These are phyloP conservation scores for Caiman crocodilus DNA, from an alignment of 2,797 vertebrate genomes.

Conservation along the genomic window DNA sequence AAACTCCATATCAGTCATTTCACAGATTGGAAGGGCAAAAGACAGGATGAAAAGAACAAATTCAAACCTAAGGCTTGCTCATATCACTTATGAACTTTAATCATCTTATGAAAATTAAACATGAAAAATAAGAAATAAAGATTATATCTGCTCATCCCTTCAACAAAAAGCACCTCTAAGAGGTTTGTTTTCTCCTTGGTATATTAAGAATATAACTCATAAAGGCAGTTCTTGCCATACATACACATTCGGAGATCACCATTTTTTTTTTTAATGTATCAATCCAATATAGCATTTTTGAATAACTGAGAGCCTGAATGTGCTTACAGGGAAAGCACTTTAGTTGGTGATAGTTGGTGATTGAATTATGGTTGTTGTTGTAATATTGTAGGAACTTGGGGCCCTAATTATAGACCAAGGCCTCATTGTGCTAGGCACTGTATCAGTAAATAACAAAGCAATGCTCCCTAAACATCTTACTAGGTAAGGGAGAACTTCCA, in stretches of 20 bases:
- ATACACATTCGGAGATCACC: too few relatives aligned
- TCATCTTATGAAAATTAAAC: background rate
- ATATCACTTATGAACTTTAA: background rate
- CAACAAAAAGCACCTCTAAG: background rate
- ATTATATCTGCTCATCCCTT: background rate
- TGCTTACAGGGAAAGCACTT: background rate
- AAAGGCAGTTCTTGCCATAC: background rate
- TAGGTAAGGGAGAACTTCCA: background rate
- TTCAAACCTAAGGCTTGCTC: background rate
- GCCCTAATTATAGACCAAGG: background rate
- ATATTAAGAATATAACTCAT: background rate
- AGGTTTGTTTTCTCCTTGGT: accelerated
- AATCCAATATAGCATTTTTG: background rate
- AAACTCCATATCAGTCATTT: background rate
- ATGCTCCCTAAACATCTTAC: background rate
- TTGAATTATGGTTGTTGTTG: background rate
- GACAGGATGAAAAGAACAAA: background rate
- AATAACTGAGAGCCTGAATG: background rate
- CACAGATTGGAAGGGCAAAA: background rate
- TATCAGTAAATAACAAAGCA: background rate
- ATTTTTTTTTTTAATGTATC: too few relatives aligned
- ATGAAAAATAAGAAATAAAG: background rate
- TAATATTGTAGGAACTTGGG: background rate
- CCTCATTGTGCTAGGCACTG: background rate
- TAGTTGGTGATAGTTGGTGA: accelerated